These are phyloP conservation scores for Zhuqinia jingwanae DNA, from an alignment of 2,888 invertebrate genomes.

Conservation along the genomic window DNA sequence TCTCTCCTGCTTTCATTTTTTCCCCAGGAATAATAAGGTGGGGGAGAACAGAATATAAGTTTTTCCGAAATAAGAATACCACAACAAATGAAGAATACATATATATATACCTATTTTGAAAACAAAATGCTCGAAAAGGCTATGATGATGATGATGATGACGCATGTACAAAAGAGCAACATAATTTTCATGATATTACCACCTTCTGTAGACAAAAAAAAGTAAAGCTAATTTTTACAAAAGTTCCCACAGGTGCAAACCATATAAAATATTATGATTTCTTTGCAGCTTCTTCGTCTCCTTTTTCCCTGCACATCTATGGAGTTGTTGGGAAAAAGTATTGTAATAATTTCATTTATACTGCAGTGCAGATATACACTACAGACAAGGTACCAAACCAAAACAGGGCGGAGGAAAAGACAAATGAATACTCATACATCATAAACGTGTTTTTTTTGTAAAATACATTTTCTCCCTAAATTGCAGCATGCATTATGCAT, in stretches of 20 bases:
- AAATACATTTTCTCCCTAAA: constrained; percentile 10
- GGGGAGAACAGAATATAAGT: not conserved
- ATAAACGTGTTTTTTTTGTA: not conserved
- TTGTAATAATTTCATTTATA: constrained; percentile 56
- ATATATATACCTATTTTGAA: too few species aligned
- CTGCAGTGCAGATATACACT: constrained; percentile 31
- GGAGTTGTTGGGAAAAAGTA: constrained; percentile 3
- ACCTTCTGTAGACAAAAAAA: not conserved
- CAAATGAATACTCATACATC: too few species aligned
- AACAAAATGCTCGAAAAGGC: too few species aligned
- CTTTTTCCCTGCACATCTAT: not conserved
- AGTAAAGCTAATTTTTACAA: constrained; percentile 47
- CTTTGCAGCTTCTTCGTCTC: not conserved
- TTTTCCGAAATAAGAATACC: not conserved
- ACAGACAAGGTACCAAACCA: not conserved
- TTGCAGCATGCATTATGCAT: constrained; percentile 63
- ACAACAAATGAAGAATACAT: too few species aligned
- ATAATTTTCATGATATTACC: constrained; percentile 30
- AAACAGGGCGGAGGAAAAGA: too few species aligned
- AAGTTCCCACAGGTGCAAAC: constrained; percentile 65
- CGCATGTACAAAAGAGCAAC: constrained; percentile 33
- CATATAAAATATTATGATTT: constrained; percentile 42
- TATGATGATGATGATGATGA: constrained; percentile 53
- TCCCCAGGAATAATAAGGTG: too few species aligned
- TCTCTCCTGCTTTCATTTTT: constrained; percentile 24